Conservation (phyloP, 2,113 vertebrate genomes). For the Pterocles gutturalis region DNA sequence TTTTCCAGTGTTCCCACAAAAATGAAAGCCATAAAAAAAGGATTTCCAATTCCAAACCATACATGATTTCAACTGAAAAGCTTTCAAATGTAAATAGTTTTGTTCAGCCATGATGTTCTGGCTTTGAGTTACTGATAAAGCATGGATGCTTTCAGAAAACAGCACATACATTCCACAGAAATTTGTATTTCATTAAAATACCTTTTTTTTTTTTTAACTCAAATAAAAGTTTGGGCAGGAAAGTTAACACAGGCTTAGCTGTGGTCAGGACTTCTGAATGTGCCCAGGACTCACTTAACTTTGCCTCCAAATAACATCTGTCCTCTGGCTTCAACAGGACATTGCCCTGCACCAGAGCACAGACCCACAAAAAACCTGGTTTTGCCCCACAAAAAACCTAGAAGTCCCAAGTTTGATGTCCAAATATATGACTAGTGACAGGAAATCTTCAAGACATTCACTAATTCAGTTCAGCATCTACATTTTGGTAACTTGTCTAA, state of each 20-base stretch:
- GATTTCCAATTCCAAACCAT: constrained; percentile 59
- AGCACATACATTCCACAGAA: constrained; percentile 14
- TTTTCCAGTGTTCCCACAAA: constrained; percentile 54
- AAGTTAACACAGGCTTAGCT: neutral
- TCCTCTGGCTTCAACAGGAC: neutral
- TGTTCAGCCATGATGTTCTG: constrained; percentile 11
- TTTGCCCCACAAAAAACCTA: neutral
- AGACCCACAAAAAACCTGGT: neutral
- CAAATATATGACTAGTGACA: neutral
- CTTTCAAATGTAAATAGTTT: constrained; percentile 52
- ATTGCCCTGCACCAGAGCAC: neutral
- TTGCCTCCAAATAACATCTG: neutral
- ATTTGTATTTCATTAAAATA: constrained; percentile 17
- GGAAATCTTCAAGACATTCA: neutral
- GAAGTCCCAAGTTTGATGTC: neutral
- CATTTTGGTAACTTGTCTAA: neutral
- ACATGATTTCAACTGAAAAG: constrained; percentile 46
- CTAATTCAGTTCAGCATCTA: neutral
- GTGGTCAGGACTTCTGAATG: neutral
- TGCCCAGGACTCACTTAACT: neutral
- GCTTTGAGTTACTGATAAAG: neutral
- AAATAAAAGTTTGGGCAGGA: neutral
- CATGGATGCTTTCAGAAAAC: neutral
- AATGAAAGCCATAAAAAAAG: constrained; percentile 51
- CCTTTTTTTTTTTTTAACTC: neutral